Evolutionary conservation across 2,888 invertebrate genomes (phyloP).

Genomic region (Lysandra bellargus): DNA sequence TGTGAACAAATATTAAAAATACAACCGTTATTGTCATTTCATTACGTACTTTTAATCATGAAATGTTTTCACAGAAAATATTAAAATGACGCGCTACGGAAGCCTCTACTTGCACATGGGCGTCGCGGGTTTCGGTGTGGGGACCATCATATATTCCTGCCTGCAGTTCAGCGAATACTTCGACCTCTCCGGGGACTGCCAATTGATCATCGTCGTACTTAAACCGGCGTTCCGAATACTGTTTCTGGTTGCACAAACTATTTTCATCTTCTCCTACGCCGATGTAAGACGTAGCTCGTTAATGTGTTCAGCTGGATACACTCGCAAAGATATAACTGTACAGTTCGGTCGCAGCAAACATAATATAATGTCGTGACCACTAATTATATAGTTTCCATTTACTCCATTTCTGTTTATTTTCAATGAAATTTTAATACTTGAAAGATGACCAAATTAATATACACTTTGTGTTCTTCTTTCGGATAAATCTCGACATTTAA

Average conservation of each 20-base stretch:
- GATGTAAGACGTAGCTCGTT: constrained; percentile 70
- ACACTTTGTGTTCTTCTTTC: too few relatives aligned
- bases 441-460: too few relatives aligned
- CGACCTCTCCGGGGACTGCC: constrained; percentile 82
- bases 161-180: constrained; percentile 86
- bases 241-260: constrained; percentile 85
- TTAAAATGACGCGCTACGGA: constrained; percentile 72
- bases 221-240: constrained; percentile 82
- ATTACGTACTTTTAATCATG: constrained; percentile 4
- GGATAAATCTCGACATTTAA: too few relatives aligned
- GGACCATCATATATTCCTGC: constrained; percentile 86
- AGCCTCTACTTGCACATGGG: constrained; percentile 84
- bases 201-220: constrained; percentile 81
- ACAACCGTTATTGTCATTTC: background rate
- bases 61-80: constrained; percentile 51
- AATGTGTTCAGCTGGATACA: background rate
- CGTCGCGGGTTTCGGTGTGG: constrained; percentile 84
- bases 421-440: too few relatives aligned
- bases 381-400: too few relatives aligned
- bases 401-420: too few relatives aligned
- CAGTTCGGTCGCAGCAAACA: background rate
- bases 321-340: background rate
- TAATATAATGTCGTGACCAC: too few relatives aligned
- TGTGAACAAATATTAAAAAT: background rate
- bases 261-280: constrained; percentile 86